A percentile compares a stretch with the other conserved stretches of the same genome.
phyloP scores from a whole-genome alignment of 2,888 invertebrate genomes.

The Hirtodrosophila cameraria region DNA sequence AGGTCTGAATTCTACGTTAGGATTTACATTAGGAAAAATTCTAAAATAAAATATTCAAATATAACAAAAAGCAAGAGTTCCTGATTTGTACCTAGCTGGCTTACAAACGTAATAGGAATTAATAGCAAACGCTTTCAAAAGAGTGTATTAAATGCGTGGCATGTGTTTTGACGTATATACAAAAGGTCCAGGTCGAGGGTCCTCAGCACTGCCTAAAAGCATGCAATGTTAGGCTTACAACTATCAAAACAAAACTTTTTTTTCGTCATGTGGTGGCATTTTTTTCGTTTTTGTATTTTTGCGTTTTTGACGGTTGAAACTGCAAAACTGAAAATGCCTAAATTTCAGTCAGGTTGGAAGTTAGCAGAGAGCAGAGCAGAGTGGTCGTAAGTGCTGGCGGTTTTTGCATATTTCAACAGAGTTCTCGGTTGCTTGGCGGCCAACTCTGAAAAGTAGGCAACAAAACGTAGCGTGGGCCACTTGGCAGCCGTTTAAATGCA shows the following conservation, averaged over 20 bases:
- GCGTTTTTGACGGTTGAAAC: conserved; percentile 17
- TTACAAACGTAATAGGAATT: neutral
- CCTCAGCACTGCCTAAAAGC: conserved; percentile 26
- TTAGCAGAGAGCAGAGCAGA: neutral
- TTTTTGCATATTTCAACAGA: conserved; percentile 58
- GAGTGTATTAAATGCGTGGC: conserved; percentile 31
- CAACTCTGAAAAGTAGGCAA: conserved; percentile 46
- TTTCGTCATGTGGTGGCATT: conserved; percentile 39
- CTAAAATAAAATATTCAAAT: too few species aligned
- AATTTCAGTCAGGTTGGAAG: conserved; percentile 52
- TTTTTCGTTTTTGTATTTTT: too few species aligned
- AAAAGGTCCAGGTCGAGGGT: conserved; percentile 9
- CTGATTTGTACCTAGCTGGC: too few species aligned
- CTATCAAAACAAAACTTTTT: conserved; percentile 13
- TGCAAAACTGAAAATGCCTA: conserved; percentile 57
- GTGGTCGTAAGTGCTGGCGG: conserved; percentile 39
- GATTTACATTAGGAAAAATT: too few species aligned
- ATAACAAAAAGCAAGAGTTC: too few species aligned
- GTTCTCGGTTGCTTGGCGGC: conserved; percentile 22
- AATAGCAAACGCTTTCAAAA: neutral
- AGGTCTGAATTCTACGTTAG: too few species aligned
- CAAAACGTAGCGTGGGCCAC: conserved; percentile 53
- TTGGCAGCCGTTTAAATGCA: conserved; percentile 78
- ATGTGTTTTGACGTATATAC: conserved; percentile 24
- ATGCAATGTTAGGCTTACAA: conserved; percentile 46